Evolutionary conservation across 2,888 invertebrate genomes (phyloP).

Genomic region (Caenorhabditis becei): DNA sequence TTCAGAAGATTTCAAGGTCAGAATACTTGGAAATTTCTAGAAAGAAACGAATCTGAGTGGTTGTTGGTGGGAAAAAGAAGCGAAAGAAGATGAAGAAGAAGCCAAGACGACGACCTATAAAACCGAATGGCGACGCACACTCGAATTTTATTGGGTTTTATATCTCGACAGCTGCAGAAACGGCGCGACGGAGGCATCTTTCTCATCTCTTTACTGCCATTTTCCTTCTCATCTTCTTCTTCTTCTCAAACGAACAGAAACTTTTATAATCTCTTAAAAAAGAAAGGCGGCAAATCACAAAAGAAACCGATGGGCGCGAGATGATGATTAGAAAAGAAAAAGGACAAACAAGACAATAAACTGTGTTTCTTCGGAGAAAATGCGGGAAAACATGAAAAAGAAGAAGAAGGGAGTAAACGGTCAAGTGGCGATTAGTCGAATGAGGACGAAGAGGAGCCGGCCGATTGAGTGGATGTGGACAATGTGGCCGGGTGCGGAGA

Average conservation of each 20-base stretch:
- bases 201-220: neutral
- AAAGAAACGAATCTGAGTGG: no score
- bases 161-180: constrained; percentile 30
- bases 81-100: constrained; percentile 2
- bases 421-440: neutral
- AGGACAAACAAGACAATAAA: constrained; percentile 26
- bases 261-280: no score
- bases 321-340: constrained; percentile 8
- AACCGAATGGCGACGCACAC: constrained; percentile 21
- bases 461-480: neutral
- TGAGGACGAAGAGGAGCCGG: neutral
- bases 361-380: neutral
- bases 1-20: no score
- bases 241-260: neutral
- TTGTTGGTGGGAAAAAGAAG: constrained; percentile 1
- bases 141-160: constrained; percentile 48
- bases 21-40: no score
- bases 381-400: neutral
- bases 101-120: constrained; percentile 17
- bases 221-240: neutral
- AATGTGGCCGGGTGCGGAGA: neutral
- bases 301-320: neutral
- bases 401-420: neutral
- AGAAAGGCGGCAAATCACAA: constrained; percentile 22
- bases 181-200: constrained; percentile 11